A percentile compares a stretch with the other conserved stretches of the same genome.
These are phyloP conservation scores for Lasioglossum figueresi DNA, from an alignment of 2,888 invertebrate species.

Conservation along the genomic window DNA sequence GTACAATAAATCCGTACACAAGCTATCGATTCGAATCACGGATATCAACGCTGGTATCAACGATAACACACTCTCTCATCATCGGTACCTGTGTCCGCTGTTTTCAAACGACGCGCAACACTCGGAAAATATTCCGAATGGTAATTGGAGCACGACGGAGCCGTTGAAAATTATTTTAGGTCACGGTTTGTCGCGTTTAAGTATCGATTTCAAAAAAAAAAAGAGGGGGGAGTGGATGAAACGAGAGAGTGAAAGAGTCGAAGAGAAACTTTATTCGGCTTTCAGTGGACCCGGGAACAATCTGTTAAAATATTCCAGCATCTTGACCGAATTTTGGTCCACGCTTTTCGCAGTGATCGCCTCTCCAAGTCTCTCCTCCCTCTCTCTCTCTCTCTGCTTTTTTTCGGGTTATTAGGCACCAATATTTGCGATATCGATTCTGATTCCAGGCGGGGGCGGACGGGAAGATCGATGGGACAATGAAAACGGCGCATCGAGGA, in stretches of 20 bases:
- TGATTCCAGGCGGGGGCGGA: background rate
- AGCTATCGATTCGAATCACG: background rate
- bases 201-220: constrained; percentile 42
- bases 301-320: constrained; percentile 39
- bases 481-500: background rate
- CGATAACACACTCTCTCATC: background rate
- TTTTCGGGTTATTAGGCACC: constrained; percentile 16
- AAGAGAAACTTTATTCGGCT: constrained; percentile 17
- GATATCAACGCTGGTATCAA: background rate
- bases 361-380: background rate
- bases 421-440: constrained; percentile 27
- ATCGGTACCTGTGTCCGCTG: background rate
- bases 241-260: background rate
- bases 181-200: constrained; percentile 33
- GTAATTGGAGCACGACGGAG: constrained; percentile 42
- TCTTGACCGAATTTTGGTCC: constrained; percentile 30
- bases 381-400: background rate
- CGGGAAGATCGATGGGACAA: constrained; percentile 13
- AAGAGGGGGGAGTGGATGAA: background rate
- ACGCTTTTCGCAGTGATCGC: background rate
- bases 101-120: background rate
- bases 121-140: background rate
- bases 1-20: background rate
- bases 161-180: constrained; percentile 47
- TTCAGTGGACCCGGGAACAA: constrained; percentile 29